Conservation (phyloP, 1,140 invertebrate genomes). For the Neuroterus valhalla region DNA sequence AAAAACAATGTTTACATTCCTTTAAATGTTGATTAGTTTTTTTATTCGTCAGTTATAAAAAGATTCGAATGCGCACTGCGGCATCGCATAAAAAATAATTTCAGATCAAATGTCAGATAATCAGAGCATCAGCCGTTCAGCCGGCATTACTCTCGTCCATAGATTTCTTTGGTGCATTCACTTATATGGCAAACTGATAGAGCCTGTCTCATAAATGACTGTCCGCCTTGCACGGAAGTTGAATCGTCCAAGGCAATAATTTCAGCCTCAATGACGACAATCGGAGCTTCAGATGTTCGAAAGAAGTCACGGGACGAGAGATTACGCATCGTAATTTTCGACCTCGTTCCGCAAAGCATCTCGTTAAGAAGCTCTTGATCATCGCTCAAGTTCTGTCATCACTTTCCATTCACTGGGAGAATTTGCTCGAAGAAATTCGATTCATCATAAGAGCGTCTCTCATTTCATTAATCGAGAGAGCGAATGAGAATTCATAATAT, state of each 20-base stretch:
- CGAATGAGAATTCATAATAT: too few relatives aligned
- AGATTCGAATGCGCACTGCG: too few relatives aligned
- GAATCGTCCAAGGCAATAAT: constrained; percentile 20
- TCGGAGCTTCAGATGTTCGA: constrained; percentile 1
- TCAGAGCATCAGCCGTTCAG: constrained; percentile 13
- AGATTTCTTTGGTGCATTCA: constrained; percentile 9
- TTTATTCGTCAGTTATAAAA: too few relatives aligned
- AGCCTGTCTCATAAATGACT: constrained; percentile 37
- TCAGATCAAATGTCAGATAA: not conserved
- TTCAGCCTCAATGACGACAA: constrained; percentile 14
- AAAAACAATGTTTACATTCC: too few relatives aligned
- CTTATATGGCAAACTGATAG: constrained; percentile 39
- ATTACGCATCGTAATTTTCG: constrained; percentile 23
- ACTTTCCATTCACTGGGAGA: not conserved
- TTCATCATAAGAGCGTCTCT: not conserved
- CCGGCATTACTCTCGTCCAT: constrained; percentile 28
- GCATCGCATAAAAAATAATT: not conserved
- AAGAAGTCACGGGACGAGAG: not conserved
- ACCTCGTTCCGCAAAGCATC: constrained; percentile 9
- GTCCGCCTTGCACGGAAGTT: constrained; percentile 40
- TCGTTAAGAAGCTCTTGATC: not conserved
- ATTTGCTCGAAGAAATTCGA: not conserved
- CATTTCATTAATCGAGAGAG: too few relatives aligned
- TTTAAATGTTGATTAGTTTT: too few relatives aligned
- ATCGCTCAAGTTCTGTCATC: not conserved